Base-by-base conservation (phyloP, 2,797 vertebrate species). In the Oreochromis grahami region DNA sequence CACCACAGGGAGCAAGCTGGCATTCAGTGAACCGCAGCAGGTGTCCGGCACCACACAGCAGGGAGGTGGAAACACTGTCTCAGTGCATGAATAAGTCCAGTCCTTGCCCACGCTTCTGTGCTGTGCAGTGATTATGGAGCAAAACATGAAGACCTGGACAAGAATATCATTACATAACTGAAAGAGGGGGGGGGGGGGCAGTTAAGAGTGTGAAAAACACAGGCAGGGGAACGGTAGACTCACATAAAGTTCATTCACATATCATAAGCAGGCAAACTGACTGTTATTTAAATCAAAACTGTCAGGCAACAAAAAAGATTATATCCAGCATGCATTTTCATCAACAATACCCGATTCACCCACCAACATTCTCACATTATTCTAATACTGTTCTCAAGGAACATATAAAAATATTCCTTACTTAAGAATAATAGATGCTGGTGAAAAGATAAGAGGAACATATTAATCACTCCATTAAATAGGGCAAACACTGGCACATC, bases 1-100 rank as follows among this genome's bases (percentile, higher is more conserved):
- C 79, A 12, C 77, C 48, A 51, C 77, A 55, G 85, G 60, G 76
- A 86, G 60, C 13, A 58, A 80, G 83, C 79, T 86, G 90, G 72
- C 83, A 78, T 80, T 84, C 78, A 83, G 41, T 3, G 58, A 77
- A 77, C 84, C 78, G 5, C 70, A 36, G 14, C 82, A 72, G 84
- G 82, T 85, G 82, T 48, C 60, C 68, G 5, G 78, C 56, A 83
- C 82, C 84, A 17, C 72, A 70, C 55, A 85, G 79, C 76, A 63
- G 90, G 81, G 55, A 80, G 78, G 21, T 72, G 80, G 45, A 85
- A 77, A 11, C 34, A 29, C 41, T 13, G 11, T 63, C 13, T 74
- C n/a, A 50, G 26, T 70, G 58, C 78, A 87, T 55, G 21, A 78
- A 70, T 56, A n/a, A 8, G n/a, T n/a, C 17, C 26, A 58, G 83